A percentile compares a stretch with the other conserved stretches of the same genome.
phyloP scores from a whole-genome alignment of 2,797 vertebrate species.

The Urophycis tenuis region DNA sequence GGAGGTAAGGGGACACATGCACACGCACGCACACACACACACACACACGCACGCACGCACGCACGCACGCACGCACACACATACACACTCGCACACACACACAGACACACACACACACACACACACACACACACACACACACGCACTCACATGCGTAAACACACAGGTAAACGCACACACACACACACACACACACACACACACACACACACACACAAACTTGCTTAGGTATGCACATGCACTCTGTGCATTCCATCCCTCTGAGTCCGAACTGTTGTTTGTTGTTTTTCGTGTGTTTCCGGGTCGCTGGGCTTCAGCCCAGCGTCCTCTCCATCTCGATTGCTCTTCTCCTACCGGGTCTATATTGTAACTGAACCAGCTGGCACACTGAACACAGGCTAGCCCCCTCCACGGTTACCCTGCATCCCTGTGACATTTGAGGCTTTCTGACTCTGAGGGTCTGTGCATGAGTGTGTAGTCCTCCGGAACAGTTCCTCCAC shows the following conservation, averaged over 20 bases:
- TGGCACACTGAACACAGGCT: constrained; percentile 39
- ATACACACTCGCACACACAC: not conserved
- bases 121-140: not conserved
- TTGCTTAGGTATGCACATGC: not conserved
- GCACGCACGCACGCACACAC: not conserved
- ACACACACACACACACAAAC: not conserved
- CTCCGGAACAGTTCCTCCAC: too few relatives aligned
- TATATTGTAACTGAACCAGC: constrained; percentile 31
- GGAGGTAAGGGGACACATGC: constrained; percentile 74
- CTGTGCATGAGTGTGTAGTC: not conserved
- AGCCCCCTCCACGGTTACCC: constrained; percentile 13
- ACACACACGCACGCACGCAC: not conserved
- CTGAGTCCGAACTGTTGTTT: constrained; percentile 38
- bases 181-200: not conserved
- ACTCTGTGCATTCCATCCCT: constrained; percentile 5
- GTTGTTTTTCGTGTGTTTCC: constrained; percentile 45
- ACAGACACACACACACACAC: not conserved
- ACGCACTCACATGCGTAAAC: too few relatives aligned
- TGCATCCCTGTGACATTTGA: constrained; percentile 32
- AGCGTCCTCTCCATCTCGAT: constrained; percentile 39
- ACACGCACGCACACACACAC: constrained; percentile 17
- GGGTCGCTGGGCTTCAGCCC: constrained; percentile 41
- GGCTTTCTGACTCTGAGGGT: constrained; percentile 13
- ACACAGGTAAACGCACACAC: not conserved
- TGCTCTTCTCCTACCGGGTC: constrained; percentile 24